phyloP scores from a whole-genome alignment of 2,888 invertebrate genomes.

The Dynastes grantii region DNA sequence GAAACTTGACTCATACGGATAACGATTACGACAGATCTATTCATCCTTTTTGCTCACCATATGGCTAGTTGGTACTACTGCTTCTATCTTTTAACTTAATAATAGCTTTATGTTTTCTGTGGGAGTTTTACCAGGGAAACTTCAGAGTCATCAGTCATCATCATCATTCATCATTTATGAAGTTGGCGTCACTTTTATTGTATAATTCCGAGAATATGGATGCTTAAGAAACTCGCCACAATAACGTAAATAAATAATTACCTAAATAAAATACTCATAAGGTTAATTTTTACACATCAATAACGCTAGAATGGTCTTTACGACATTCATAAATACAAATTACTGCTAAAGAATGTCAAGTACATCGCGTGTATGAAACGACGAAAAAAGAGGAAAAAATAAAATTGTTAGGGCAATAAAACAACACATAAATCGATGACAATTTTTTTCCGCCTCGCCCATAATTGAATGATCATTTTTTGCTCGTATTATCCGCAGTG shows the following conservation, averaged over 20 bases:
- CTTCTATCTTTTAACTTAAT: no score
- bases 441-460: conserved; percentile 9
- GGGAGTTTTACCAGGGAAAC: no score
- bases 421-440: conserved; percentile 30
- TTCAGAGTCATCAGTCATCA: no score
- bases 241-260: conserved; percentile 18
- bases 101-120: no score
- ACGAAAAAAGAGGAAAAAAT: conserved; percentile 3
- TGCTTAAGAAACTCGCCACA: background rate
- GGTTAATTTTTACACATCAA: conserved; percentile 35
- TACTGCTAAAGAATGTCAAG: conserved; percentile 19
- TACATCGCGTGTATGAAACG: conserved; percentile 20
- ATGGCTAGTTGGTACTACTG: no score
- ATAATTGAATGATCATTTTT: conserved; percentile 13
- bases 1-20: no score
- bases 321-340: conserved; percentile 36
- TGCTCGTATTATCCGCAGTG: background rate
- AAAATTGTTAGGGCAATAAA: conserved; percentile 18
- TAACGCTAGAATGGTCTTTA: conserved; percentile 13
- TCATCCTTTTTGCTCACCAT: no score
- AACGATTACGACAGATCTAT: no score
- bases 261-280: conserved; percentile 13
- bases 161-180: no score
- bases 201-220: background rate
- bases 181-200: no score